Conservation (phyloP, 2,113 vertebrate species). For the Varanus komodoensis region DNA sequence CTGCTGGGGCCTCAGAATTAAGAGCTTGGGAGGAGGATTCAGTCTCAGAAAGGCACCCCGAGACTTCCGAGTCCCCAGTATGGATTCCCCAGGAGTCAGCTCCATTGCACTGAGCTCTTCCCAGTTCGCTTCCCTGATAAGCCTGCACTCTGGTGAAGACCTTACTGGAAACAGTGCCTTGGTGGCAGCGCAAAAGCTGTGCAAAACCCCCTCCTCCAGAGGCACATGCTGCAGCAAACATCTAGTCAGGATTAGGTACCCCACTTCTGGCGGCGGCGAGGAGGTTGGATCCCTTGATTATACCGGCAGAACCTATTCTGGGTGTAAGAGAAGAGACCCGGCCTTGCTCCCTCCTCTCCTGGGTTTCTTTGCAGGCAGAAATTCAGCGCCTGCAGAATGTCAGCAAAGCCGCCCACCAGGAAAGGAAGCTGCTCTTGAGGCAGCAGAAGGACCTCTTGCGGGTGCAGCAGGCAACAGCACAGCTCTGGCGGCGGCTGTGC, state of each 20-base stretch:
- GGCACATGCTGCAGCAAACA: not conserved
- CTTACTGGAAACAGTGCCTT: too few relatives aligned
- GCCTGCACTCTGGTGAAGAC: too few relatives aligned
- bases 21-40: too few relatives aligned
- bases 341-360: rapidly evolving
- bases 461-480: constrained; percentile 47
- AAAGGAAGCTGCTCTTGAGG: constrained; percentile 72
- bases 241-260: not conserved
- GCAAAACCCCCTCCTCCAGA: too few relatives aligned
- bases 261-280: not conserved
- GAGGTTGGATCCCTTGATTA: not conserved
- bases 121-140: too few relatives aligned
- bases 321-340: too few relatives aligned
- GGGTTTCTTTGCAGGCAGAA: constrained; percentile 67
- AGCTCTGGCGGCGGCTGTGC: constrained; percentile 56
- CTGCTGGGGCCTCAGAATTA: too few relatives aligned
- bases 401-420: constrained; percentile 55
- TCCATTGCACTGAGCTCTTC: too few relatives aligned
- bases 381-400: constrained; percentile 64
- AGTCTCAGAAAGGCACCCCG: too few relatives aligned
- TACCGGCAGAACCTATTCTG: not conserved
- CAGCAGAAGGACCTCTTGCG: constrained; percentile 70
- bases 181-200: too few relatives aligned
- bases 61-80: too few relatives aligned
- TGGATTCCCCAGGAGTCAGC: too few relatives aligned